phyloP scores from a whole-genome alignment of 2,888 invertebrate genomes.

The Pecten maximus region DNA sequence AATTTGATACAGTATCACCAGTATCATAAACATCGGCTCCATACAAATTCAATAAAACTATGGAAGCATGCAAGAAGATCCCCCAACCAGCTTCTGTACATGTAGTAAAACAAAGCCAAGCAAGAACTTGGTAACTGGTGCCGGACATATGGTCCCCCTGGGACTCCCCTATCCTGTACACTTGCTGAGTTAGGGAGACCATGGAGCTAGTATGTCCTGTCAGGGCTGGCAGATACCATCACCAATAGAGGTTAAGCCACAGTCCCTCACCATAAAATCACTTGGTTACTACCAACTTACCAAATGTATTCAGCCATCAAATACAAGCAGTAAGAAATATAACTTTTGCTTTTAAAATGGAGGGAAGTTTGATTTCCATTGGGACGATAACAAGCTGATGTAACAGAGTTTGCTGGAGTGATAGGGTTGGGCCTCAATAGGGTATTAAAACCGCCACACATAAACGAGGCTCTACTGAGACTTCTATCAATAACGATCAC shows the following conservation, averaged over 20 bases:
- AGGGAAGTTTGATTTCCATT: slow-evolving; percentile 17
- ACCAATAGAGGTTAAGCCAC: not conserved
- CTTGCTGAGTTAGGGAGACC: not conserved
- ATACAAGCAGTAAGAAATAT: not conserved
- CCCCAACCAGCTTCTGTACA: not conserved
- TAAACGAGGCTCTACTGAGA: not conserved
- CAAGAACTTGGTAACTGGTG: not conserved
- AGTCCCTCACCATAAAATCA: not conserved
- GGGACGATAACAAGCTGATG: slow-evolving; percentile 12
- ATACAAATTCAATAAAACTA: slow-evolving; percentile 35
- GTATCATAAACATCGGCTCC: not conserved
- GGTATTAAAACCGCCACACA: not conserved
- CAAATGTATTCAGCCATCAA: not conserved
- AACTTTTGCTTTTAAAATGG: slow-evolving; percentile 4
- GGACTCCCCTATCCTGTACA: not conserved
- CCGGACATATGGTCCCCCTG: not conserved
- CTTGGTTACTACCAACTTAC: slow-evolving; percentile 11
- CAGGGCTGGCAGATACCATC: not conserved
- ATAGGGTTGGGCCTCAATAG: slow-evolving; percentile 15
- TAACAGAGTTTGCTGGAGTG: not conserved
- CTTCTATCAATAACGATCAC: not conserved
- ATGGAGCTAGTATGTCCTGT: not conserved
- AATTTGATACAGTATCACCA: not conserved
- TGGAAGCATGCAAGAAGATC: slow-evolving; percentile 30
- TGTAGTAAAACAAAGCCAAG: not conserved